Evolutionary conservation across 1,140 invertebrate genomes (phyloP).

Genomic region (Microplitis mediator): DNA sequence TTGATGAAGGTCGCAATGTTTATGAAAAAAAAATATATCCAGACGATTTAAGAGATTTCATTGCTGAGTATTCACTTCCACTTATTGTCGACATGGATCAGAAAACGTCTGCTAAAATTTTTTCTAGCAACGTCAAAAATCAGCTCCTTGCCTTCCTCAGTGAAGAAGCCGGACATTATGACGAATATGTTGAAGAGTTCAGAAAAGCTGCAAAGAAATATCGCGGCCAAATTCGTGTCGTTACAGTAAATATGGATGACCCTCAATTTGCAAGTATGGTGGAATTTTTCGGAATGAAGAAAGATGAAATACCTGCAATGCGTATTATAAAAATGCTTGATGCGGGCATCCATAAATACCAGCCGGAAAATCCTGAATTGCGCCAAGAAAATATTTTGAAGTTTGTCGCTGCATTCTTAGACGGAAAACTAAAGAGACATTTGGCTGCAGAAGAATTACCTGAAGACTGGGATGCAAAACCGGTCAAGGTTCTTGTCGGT

Average conservation of each 20-base stretch:
- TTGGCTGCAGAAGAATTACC: slow-evolving; percentile 92
- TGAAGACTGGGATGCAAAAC: slow-evolving; percentile 95
- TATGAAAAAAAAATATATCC: slow-evolving; percentile 76
- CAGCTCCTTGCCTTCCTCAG: slow-evolving; percentile 95
- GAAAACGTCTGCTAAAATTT: slow-evolving; percentile 96
- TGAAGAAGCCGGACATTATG: slow-evolving; percentile 84
- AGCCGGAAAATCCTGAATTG: slow-evolving; percentile 83
- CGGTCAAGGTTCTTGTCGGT: slow-evolving; percentile 93
- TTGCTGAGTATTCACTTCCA: slow-evolving; percentile 85
- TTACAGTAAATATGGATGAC: slow-evolving; percentile 93
- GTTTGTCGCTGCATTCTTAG: slow-evolving; percentile 88
- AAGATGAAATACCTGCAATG: slow-evolving; percentile 88
- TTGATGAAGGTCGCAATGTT: slow-evolving; percentile 89
- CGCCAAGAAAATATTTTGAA: slow-evolving; percentile 75
- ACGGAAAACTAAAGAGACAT: slow-evolving; percentile 93
- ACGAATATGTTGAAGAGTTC: slow-evolving; percentile 77
- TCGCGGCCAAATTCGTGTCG: slow-evolving; percentile 90
- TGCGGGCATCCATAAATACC: slow-evolving; percentile 98
- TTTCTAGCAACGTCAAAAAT: slow-evolving; percentile 95
- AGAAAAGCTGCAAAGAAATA: slow-evolving; percentile 85
- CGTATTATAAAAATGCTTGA: slow-evolving; percentile 88
- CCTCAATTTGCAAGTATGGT: slow-evolving; percentile 96
- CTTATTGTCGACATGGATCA: slow-evolving; percentile 97
- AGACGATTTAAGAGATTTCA: slow-evolving; percentile 81
- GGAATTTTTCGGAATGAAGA: slow-evolving; percentile 99